phyloP scores from a whole-genome alignment of 2,888 invertebrate genomes.

The Ornithoptera priamus region DNA sequence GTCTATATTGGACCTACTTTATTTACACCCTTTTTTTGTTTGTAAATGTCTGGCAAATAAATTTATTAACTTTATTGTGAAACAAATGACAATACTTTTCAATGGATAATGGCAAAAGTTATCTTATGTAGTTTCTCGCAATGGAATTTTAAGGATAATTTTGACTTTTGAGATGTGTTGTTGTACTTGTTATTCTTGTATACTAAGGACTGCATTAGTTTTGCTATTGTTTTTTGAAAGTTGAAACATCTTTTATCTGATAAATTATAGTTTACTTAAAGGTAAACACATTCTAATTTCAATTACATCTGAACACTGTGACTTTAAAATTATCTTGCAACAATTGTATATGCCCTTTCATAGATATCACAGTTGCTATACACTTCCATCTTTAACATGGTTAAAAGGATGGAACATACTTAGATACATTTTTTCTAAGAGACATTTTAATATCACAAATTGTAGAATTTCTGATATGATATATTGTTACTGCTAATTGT shows the following conservation, averaged over 20 bases:
- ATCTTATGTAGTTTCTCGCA: slow-evolving; percentile 48
- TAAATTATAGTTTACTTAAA: slow-evolving; percentile 10
- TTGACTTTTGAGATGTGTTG: slow-evolving; percentile 54
- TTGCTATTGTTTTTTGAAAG: slow-evolving; percentile 62
- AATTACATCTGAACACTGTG: slow-evolving; percentile 1
- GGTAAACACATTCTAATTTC: slow-evolving; percentile 33
- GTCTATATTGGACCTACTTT: slow-evolving; percentile 21
- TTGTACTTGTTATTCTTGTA: slow-evolving; percentile 45
- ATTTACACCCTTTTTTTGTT: slow-evolving; percentile 36
- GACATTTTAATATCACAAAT: slow-evolving; percentile 5
- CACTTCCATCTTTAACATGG: background rate
- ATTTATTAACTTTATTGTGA: slow-evolving; percentile 40
- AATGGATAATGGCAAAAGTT: slow-evolving; percentile 46
- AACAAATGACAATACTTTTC: slow-evolving; percentile 43
- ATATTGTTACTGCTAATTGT: slow-evolving; percentile 12
- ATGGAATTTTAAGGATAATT: slow-evolving; percentile 55
- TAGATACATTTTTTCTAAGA: slow-evolving; percentile 17
- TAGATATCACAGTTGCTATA: background rate
- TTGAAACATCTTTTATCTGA: slow-evolving; percentile 34
- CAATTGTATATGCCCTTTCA: background rate
- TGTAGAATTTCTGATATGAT: slow-evolving; percentile 6
- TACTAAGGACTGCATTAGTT: slow-evolving; percentile 65
- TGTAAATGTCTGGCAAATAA: slow-evolving; percentile 54
- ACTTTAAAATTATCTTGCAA: background rate
- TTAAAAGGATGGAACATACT: slow-evolving; percentile 6